Conservation (phyloP, 2,888 invertebrate genomes). For the Charanyca ferruginea region DNA sequence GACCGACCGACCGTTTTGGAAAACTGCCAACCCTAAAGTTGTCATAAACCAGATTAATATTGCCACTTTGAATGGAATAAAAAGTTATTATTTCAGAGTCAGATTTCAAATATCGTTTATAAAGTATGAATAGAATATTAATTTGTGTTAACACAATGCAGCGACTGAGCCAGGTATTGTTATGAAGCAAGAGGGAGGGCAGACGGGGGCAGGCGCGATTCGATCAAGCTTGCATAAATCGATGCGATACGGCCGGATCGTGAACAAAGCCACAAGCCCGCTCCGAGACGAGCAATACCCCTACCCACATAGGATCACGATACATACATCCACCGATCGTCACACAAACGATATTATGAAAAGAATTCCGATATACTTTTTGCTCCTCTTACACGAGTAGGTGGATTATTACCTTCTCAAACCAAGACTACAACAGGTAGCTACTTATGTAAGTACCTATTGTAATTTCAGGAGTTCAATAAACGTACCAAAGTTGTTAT, state of each 20-base stretch:
- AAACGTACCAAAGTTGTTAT: slow-evolving; percentile 22
- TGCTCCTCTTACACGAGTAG: slow-evolving; percentile 39
- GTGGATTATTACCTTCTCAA: slow-evolving; percentile 53
- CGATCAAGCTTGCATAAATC: slow-evolving; percentile 90
- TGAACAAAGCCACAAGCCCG: slow-evolving; percentile 87
- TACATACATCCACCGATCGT: slow-evolving; percentile 58
- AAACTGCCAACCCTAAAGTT: slow-evolving; percentile 24
- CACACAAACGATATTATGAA: slow-evolving; percentile 60
- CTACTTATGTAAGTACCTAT: slow-evolving; percentile 26
- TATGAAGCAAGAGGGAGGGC: slow-evolving; percentile 71
- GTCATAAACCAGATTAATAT: slow-evolving; percentile 35
- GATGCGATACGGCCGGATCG: slow-evolving; percentile 87
- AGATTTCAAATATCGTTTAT: slow-evolving; percentile 39
- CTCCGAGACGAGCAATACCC: slow-evolving; percentile 73
- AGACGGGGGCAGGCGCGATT: slow-evolving; percentile 77
- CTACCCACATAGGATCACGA: slow-evolving; percentile 48
- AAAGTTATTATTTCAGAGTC: slow-evolving; percentile 28
- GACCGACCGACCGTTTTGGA: slow-evolving; percentile 4
- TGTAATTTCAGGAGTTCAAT: slow-evolving; percentile 50
- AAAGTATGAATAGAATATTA: slow-evolving; percentile 59
- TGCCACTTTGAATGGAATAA: slow-evolving; percentile 50
- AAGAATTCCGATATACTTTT: slow-evolving; percentile 55
- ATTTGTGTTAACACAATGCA: slow-evolving; percentile 66
- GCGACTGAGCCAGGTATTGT: slow-evolving; percentile 79
- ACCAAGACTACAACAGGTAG: slow-evolving; percentile 50